These are phyloP conservation scores for Arrhamphus sclerolepis DNA, from an alignment of 2,797 vertebrate genomes.

Conservation along the genomic window DNA sequence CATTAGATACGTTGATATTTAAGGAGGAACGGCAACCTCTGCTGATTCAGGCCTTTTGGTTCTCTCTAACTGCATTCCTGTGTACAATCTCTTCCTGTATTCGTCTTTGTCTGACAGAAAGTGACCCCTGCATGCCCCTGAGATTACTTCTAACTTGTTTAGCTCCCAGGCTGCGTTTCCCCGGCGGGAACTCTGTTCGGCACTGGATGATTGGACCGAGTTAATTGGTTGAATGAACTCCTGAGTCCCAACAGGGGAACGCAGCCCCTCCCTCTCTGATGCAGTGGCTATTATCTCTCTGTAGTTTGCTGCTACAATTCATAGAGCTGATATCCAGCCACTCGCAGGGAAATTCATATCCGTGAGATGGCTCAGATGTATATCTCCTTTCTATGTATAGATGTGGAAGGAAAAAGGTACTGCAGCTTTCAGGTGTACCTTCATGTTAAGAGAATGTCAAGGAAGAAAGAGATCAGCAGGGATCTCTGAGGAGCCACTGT, in stretches of 20 bases:
- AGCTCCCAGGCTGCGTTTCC: constrained; percentile 38
- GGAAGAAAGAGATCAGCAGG: too few species aligned
- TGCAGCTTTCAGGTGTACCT: too few species aligned
- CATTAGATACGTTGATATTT: not conserved
- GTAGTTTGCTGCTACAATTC: not conserved
- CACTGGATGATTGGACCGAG: constrained; percentile 31
- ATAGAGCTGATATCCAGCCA: not conserved
- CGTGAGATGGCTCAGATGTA: not conserved
- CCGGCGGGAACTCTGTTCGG: constrained; percentile 34
- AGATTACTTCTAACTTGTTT: constrained; percentile 49
- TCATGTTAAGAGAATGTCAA: too few species aligned
- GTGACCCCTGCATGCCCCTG: constrained; percentile 20
- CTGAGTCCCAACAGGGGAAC: constrained; percentile 11
- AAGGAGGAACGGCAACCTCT: not conserved
- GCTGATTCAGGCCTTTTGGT: constrained; percentile 5
- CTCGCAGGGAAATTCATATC: not conserved
- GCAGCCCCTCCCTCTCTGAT: constrained; percentile 15
- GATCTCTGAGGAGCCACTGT: too few species aligned
- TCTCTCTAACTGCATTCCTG: constrained; percentile 17
- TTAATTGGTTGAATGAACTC: constrained; percentile 47
- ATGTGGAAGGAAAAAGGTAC: too few species aligned
- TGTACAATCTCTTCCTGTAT: constrained; percentile 15
- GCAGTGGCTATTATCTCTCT: not conserved
- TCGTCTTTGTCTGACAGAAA: constrained; percentile 35
- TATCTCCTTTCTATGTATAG: too few species aligned